phyloP scores from a whole-genome alignment of 2,888 invertebrate species.

The Pristionchus arcanus region DNA sequence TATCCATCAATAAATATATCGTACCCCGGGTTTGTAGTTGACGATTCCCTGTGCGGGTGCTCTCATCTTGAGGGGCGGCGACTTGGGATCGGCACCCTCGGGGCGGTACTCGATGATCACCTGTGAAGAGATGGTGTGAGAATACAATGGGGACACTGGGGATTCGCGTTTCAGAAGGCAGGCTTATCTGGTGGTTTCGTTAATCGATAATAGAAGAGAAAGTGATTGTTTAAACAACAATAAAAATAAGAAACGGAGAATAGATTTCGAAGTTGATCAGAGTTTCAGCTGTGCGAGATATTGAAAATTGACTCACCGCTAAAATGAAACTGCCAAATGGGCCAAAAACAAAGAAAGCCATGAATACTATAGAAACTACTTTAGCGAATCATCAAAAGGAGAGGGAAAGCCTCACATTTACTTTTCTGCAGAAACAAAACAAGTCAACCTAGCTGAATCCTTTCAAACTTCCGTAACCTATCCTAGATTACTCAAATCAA shows the following conservation, averaged over 20 bases:
- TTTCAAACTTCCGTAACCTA: no score
- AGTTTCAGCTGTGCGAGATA: no score
- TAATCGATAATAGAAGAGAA: no score
- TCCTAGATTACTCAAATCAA: no score
- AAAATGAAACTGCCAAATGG: no score
- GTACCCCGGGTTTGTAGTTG: constrained; percentile 43
- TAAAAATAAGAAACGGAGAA: no score
- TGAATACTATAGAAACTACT: no score
- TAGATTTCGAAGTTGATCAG: no score
- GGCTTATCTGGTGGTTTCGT: not conserved
- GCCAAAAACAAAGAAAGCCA: no score
- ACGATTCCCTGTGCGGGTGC: constrained; percentile 33
- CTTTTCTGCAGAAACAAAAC: not conserved
- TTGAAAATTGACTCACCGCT: no score
- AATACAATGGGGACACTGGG: no score
- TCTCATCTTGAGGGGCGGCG: not conserved
- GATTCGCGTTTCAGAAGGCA: not conserved
- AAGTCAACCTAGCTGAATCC: not conserved
- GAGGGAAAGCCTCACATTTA: not conserved
- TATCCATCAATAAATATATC: not conserved
- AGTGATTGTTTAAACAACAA: no score
- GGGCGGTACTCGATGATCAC: constrained; percentile 49
- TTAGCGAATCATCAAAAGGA: not conserved
- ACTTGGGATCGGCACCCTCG: constrained; percentile 42
- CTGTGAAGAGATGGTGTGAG: not conserved